Evolutionary conservation across 2,113 vertebrate species (phyloP), one percentile per base, ranked within the genome.

Genomic region (Ochotona princeps): DNA sequence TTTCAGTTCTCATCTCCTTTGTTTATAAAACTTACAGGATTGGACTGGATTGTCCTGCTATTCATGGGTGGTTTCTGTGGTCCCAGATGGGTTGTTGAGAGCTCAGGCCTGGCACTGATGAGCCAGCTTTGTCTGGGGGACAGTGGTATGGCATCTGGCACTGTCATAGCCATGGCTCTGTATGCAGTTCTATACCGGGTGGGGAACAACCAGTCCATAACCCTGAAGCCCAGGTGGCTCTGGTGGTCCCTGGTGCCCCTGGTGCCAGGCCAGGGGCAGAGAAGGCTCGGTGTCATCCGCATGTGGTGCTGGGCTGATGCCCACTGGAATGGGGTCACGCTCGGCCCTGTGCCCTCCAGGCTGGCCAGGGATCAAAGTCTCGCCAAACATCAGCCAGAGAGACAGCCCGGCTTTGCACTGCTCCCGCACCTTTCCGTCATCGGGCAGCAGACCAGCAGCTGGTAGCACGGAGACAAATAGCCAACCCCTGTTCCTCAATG

Each of bases 51-150:
- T 25, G 4, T 23, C 7, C 14, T 12, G 10, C 2, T 14, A 65
- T 9, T 38, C 44, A 23, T 0, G 0, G 26, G 57, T 2, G 20
- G 2, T 8, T 25, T 63, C 26, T 2, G 2, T 11, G 54, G 13
- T 38, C 70, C 13, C 25, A 28, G 38, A 26, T 32, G 61, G 21
- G 61, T 32, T 61, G 70, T 32, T 18, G 3, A 6, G 49, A 10
- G 8, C 49, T n/a, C 13, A 28, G 60, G 18, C 11, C 35, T 63
- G 6, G 54, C 54, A 25, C 67, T 28, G 14, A 70, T 51, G 13
- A 26, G 26, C 26, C 72, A 30, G 20, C 54, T 57, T 13, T 12
- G 35, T 28, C 13, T 14, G 9, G 78, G 70, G 8, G 7, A 10
- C 9, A 25, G 30, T 25, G 32, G 25, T 1, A 7, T 2, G 23